Evolutionary conservation across 2,113 vertebrate species (phyloP).

Genomic region (Mastomys coucha): DNA sequence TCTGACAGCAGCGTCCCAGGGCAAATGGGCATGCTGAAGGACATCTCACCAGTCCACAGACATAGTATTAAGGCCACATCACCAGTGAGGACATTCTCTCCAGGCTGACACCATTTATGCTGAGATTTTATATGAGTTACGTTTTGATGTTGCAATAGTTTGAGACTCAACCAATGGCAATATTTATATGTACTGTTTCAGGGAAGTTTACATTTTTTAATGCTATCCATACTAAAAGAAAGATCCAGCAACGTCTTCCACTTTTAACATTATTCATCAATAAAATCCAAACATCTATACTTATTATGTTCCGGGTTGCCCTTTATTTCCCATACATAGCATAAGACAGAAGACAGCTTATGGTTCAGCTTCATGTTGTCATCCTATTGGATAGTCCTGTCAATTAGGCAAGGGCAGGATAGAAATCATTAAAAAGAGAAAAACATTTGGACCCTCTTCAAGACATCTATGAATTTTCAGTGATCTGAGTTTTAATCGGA

Average conservation of each 20-base stretch:
- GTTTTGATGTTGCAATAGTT: not conserved
- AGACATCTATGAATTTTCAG: not conserved
- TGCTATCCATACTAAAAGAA: not conserved
- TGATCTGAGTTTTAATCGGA: not conserved
- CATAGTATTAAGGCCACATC: not conserved
- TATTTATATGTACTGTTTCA: not conserved
- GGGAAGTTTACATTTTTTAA: not conserved
- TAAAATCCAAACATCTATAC: not conserved
- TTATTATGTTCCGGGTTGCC: not conserved
- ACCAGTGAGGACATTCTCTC: not conserved
- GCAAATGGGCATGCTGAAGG: too few species aligned
- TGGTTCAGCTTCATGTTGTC: not conserved
- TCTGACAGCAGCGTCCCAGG: not conserved
- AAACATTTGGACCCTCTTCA: not conserved
- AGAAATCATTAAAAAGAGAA: not conserved
- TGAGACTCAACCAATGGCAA: not conserved
- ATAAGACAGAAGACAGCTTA: not conserved
- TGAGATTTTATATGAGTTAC: not conserved
- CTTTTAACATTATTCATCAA: conserved; percentile 18
- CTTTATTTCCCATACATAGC: not conserved
- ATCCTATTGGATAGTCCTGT: not conserved
- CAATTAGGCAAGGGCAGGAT: not conserved
- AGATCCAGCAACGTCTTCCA: not conserved
- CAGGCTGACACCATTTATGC: not conserved
- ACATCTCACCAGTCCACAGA: not conserved